phyloP scores from a whole-genome alignment of 1,140 invertebrate species.

The Marisa cornuarietis region DNA sequence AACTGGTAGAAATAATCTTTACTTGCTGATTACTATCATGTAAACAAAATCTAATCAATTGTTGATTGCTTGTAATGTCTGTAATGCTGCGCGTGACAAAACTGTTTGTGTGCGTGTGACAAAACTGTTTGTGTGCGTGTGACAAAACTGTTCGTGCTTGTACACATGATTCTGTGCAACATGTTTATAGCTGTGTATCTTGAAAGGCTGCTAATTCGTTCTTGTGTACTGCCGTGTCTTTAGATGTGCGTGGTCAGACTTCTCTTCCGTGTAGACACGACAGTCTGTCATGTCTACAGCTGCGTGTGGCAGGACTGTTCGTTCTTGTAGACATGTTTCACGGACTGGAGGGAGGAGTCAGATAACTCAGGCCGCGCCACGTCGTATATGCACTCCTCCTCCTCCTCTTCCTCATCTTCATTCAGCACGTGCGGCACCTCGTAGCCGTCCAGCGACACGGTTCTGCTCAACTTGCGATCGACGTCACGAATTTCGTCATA shows the following conservation, averaged over 20 bases:
- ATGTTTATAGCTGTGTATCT: too few relatives aligned
- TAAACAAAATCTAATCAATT: too few relatives aligned
- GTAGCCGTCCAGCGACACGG: slow-evolving; percentile 18
- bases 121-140: background rate
- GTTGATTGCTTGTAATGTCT: too few relatives aligned
- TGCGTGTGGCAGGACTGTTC: slow-evolving; percentile 9
- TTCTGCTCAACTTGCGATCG: background rate
- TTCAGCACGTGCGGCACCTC: slow-evolving; percentile 14
- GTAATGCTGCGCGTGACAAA: background rate
- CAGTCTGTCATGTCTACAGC: background rate
- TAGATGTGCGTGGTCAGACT: background rate
- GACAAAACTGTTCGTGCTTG: background rate
- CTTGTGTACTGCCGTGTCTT: too few relatives aligned
- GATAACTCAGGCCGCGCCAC: slow-evolving; percentile 1
- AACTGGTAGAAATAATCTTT: too few relatives aligned
- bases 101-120: too few relatives aligned
- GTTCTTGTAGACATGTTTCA: slow-evolving; percentile 9
- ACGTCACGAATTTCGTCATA: slow-evolving; percentile 28
- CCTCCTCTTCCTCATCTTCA: slow-evolving; percentile 13
- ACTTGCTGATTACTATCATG: too few relatives aligned
- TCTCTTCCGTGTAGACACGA: too few relatives aligned
- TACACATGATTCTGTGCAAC: too few relatives aligned
- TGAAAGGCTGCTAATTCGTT: too few relatives aligned
- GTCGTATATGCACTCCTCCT: slow-evolving; percentile 23
- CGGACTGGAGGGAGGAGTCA: background rate